Conservation (phyloP, 2,888 invertebrate genomes). For the Marronus borbonicus region DNA sequence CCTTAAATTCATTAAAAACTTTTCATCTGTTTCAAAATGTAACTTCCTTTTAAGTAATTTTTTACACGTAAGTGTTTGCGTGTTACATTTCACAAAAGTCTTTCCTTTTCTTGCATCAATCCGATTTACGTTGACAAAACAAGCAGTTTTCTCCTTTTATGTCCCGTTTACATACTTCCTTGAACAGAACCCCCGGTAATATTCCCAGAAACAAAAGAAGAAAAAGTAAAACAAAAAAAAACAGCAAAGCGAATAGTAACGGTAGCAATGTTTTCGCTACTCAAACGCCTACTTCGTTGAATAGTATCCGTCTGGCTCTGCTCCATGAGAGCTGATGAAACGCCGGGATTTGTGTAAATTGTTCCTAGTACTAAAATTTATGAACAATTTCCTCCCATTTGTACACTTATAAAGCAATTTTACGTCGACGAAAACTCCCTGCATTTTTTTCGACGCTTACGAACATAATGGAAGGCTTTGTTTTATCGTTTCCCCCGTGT, state of each 20-base stretch:
- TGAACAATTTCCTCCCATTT: constrained; percentile 40
- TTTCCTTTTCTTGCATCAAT: no score
- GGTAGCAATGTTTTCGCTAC: constrained; percentile 7
- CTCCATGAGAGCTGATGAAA: constrained; percentile 19
- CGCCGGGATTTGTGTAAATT: constrained; percentile 33
- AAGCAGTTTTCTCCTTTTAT: neutral
- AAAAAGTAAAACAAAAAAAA: neutral
- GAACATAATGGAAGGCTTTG: constrained; percentile 13
- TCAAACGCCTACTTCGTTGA: constrained; percentile 12
- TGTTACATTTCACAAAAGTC: no score
- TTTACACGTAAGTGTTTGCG: no score
- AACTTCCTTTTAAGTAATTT: no score
- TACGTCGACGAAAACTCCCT: neutral
- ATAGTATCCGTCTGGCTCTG: constrained; percentile 15
- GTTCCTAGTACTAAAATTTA: constrained; percentile 36
- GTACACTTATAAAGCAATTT: constrained; percentile 43
- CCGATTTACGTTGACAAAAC: neutral
- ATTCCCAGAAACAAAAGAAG: neutral
- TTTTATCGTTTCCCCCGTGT: constrained; percentile 15
- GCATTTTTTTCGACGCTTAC: neutral
- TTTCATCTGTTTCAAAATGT: no score
- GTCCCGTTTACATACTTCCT: neutral
- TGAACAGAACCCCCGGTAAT: neutral
- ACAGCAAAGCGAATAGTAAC: neutral
- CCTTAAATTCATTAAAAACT: no score